Conservation (phyloP, 2,113 vertebrate genomes). For the Panthera uncia region DNA sequence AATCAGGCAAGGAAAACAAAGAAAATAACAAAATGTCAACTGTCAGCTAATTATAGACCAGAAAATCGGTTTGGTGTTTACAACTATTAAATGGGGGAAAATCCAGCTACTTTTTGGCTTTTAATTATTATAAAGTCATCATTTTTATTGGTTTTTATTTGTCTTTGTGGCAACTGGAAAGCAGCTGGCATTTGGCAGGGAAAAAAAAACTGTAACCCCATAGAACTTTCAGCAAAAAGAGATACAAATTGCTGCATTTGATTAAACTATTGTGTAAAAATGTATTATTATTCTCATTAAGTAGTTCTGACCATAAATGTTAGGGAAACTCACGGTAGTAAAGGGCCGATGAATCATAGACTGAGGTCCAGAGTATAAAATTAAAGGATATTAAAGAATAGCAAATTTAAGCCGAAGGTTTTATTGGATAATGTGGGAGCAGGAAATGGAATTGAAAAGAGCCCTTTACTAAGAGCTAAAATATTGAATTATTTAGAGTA, state of each 20-base stretch:
- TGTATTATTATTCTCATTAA: constrained; percentile 39
- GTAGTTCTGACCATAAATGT: not conserved
- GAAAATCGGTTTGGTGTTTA: not conserved
- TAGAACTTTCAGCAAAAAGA: not conserved
- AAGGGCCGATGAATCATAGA: constrained; percentile 9
- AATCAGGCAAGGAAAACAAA: not conserved
- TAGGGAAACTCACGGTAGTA: not conserved
- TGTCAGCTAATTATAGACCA: constrained; percentile 49
- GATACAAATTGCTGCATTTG: not conserved
- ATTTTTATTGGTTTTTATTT: constrained; percentile 56
- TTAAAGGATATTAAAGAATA: constrained; percentile 62
- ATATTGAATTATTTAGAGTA: constrained; percentile 63
- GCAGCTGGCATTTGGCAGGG: not conserved
- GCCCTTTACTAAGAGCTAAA: constrained; percentile 30
- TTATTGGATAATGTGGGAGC: constrained; percentile 10
- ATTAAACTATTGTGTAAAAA: constrained; percentile 23
- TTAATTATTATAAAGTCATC: constrained; percentile 30
- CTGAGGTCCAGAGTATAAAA: constrained; percentile 45
- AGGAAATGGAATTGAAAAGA: constrained; percentile 33
- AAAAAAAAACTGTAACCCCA: not conserved
- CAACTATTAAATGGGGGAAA: not conserved
- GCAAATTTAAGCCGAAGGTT: constrained; percentile 33
- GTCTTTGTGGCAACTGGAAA: constrained; percentile 29
- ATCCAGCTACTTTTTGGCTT: not conserved
- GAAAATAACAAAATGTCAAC: constrained; percentile 30